These are phyloP conservation scores for Mongoloraphidia duomilia DNA, from an alignment of 2,888 invertebrate species.

Conservation along the genomic window DNA sequence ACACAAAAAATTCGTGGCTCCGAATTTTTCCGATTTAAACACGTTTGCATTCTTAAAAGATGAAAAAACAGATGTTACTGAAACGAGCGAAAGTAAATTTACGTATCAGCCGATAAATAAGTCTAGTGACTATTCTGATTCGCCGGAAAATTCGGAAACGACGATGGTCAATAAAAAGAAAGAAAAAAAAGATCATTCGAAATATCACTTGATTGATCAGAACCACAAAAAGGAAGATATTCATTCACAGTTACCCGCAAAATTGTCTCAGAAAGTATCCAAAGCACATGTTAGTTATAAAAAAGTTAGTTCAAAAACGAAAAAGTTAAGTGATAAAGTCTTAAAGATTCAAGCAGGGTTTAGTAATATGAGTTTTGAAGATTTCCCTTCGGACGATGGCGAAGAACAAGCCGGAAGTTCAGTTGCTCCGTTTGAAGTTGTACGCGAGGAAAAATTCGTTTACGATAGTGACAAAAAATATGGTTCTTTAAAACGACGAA, in stretches of 20 bases:
- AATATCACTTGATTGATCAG: constrained; percentile 36
- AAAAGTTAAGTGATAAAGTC: constrained; percentile 19
- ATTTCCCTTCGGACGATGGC: constrained; percentile 51
- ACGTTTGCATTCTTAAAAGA: no score
- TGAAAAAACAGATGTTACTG: no score
- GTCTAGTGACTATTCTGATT: neutral
- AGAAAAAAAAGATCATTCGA: constrained; percentile 31
- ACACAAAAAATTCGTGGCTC: neutral
- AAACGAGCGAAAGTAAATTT: no score
- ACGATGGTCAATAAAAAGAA: constrained; percentile 12
- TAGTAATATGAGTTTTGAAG: constrained; percentile 62
- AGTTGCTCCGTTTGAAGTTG: constrained; percentile 47
- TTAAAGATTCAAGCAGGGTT: constrained; percentile 38
- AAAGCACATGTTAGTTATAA: constrained; percentile 17
- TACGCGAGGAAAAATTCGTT: constrained; percentile 35
- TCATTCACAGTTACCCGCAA: constrained; percentile 20
- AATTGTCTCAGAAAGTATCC: constrained; percentile 22
- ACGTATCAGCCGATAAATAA: neutral
- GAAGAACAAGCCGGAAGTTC: constrained; percentile 28
- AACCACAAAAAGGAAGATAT: constrained; percentile 25
- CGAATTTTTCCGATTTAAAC: neutral
- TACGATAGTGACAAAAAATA: constrained; percentile 34
- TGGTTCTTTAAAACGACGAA: constrained; percentile 30
- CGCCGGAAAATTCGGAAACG: neutral
- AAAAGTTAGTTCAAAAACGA: constrained; percentile 22